These are phyloP conservation scores for Gymnorhina tibicen DNA, from an alignment of 2,113 vertebrate species.

Conservation along the genomic window DNA sequence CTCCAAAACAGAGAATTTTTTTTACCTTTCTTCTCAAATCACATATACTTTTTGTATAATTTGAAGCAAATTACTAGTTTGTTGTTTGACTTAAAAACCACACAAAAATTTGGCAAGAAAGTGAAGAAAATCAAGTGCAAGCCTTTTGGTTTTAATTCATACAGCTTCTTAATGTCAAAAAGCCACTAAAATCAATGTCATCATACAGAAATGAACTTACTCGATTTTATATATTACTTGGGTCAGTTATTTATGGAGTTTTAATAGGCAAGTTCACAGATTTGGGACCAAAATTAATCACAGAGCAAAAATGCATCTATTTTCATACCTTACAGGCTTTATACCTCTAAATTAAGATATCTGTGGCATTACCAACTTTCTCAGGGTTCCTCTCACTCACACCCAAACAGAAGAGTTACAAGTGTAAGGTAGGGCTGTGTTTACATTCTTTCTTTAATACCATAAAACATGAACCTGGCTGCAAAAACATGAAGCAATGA, in stretches of 20 bases:
- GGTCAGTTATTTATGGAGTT: background rate
- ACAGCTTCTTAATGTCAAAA: background rate
- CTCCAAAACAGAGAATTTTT: background rate
- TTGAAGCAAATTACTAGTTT: background rate
- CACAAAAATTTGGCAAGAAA: background rate
- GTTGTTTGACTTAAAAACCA: background rate
- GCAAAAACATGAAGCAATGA: background rate
- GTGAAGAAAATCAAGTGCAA: background rate
- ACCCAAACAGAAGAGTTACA: background rate
- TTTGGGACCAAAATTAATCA: background rate
- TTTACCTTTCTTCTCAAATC: background rate
- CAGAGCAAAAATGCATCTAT: background rate
- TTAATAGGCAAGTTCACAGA: background rate
- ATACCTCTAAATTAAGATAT: background rate
- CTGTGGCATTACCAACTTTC: background rate
- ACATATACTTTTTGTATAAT: background rate
- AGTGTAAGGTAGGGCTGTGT: background rate
- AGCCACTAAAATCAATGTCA: background rate
- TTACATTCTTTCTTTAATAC: background rate
- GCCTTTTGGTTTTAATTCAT: background rate
- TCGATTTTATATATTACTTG: background rate
- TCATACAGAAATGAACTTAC: background rate
- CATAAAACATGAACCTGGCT: background rate
- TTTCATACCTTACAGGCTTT: background rate
- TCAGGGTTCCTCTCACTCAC: background rate